These are phyloP conservation scores for Thyatira batis DNA, from an alignment of 2,888 invertebrate species.

Conservation along the genomic window DNA sequence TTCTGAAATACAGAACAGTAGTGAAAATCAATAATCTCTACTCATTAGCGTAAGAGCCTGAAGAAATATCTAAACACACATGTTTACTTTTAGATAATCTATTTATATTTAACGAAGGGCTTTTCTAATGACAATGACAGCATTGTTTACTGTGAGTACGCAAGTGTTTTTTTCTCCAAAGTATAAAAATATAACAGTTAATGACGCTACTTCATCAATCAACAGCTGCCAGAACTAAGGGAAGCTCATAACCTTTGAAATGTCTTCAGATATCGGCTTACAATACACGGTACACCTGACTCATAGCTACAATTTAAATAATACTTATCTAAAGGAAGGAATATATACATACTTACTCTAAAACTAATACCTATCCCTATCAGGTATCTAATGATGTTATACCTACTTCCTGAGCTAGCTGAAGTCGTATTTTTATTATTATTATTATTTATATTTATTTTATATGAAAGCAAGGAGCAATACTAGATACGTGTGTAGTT, in stretches of 20 bases:
- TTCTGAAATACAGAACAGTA: neutral
- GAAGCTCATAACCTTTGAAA: neutral
- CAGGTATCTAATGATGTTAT: no score
- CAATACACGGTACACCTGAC: no score
- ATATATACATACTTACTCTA: no score
- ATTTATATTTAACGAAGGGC: conserved; percentile 1
- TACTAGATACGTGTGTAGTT: no score
- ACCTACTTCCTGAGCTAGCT: no score
- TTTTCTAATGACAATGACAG: neutral
- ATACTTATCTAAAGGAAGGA: no score
- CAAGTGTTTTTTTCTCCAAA: neutral
- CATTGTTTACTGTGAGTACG: neutral
- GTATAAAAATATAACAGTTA: neutral
- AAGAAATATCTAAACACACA: neutral
- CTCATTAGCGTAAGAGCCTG: neutral
- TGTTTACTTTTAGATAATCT: conserved; percentile 1
- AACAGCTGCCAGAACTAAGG: neutral
- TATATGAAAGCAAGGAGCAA: no score
- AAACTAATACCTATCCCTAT: no score
- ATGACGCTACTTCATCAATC: neutral
- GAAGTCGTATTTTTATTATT: no score
- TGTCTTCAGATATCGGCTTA: neutral
- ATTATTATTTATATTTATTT: no score
- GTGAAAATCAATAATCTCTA: neutral
- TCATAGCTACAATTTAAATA: no score